These are phyloP conservation scores for Chloroclysta siterata DNA, from an alignment of 2,888 invertebrate species.

Conservation along the genomic window DNA sequence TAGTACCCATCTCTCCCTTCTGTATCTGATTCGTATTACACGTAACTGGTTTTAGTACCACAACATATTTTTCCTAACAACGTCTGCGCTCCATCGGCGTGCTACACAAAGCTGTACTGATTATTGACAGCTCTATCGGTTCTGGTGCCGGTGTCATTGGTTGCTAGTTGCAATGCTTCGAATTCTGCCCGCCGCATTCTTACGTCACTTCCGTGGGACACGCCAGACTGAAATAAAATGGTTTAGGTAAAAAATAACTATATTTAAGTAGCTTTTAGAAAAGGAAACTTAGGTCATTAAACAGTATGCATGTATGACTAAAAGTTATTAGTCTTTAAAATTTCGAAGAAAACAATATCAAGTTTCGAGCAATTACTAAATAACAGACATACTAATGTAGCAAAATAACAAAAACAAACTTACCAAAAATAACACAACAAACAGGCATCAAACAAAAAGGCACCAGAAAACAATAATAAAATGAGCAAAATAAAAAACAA, in stretches of 20 bases:
- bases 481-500: conserved; percentile 76
- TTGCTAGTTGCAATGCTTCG: conserved; percentile 86
- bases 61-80: conserved; percentile 30
- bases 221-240: conserved; percentile 83
- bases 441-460: conserved; percentile 59
- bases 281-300: not conserved
- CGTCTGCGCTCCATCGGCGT: conserved; percentile 28
- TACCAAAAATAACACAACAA: conserved; percentile 71
- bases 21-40: too few species aligned
- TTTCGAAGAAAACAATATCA: not conserved
- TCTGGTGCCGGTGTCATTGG: conserved; percentile 58
- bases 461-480: conserved; percentile 58
- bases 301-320: too few species aligned
- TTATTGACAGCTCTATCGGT: conserved; percentile 90
- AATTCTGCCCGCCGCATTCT: conserved; percentile 91
- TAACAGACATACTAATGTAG: conserved; percentile 19
- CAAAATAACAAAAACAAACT: conserved; percentile 56
- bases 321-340: too few species aligned
- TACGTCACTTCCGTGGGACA: conserved; percentile 92
- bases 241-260: conserved; percentile 1
- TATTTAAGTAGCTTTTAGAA: not conserved
- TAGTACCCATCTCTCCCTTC: too few species aligned
- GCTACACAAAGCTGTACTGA: conserved; percentile 86
- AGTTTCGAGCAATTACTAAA: conserved; percentile 12
- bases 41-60: conserved; percentile 21